A percentile compares a stretch with the other conserved stretches of the same genome.
Evolutionary conservation across 2,797 vertebrate species (phyloP).

Genomic region (Hapalemur alaotrensis): DNA sequence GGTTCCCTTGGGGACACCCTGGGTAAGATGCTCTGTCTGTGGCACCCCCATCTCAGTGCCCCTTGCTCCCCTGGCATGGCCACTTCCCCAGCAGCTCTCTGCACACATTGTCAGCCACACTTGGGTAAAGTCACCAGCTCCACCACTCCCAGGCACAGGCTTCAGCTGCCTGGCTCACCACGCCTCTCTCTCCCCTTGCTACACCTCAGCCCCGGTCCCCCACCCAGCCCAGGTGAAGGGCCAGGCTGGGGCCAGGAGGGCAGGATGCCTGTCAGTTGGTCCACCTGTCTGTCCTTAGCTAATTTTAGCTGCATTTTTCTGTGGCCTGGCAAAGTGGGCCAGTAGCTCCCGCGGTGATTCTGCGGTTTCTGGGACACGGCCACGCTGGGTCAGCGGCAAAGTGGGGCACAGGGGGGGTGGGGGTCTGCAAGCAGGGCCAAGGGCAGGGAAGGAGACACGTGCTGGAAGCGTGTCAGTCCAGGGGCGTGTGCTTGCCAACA

Average conservation of each 20-base stretch:
- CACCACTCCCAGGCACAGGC: neutral
- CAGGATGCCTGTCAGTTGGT: conserved; percentile 34
- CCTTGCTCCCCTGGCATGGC: neutral
- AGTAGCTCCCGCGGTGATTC: conserved; percentile 80
- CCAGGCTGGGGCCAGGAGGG: conserved; percentile 64
- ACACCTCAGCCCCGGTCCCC: neutral
- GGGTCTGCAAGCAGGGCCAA: conserved; percentile 59
- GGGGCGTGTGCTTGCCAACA: neutral
- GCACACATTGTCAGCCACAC: conserved; percentile 30
- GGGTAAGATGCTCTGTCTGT: neutral
- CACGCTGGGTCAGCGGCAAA: conserved; percentile 75
- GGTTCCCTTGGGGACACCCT: neutral
- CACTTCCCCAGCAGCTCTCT: neutral
- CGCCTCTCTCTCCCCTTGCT: conserved; percentile 26
- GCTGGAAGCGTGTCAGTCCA: neutral
- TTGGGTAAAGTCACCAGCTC: neutral
- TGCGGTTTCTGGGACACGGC: conserved; percentile 81
- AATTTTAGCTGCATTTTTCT: conserved; percentile 78
- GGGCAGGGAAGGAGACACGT: conserved; percentile 67
- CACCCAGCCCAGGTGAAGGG: neutral
- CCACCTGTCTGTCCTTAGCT: conserved; percentile 74
- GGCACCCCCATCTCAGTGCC: neutral
- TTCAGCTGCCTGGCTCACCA: neutral
- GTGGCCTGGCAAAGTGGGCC: conserved; percentile 80
- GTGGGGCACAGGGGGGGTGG: conserved; percentile 74